Conservation (phyloP, 2,888 invertebrate genomes). For the Caenorhabditis japonica region DNA sequence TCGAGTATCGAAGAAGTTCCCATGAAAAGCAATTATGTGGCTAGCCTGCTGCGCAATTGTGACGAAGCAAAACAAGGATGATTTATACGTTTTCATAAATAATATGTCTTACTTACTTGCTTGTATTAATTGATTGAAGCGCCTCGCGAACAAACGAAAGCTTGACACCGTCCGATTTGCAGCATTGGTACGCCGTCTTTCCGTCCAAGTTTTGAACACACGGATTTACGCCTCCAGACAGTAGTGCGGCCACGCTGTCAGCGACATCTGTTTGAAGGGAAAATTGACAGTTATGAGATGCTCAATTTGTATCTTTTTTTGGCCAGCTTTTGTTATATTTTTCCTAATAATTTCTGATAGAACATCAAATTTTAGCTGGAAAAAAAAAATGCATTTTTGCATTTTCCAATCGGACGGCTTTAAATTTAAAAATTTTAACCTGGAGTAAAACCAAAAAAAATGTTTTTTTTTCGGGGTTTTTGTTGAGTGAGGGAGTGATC, state of each 20-base stretch:
- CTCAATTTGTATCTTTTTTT: too few species aligned
- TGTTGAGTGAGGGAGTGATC: too few species aligned
- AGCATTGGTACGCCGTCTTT: conserved; percentile 80
- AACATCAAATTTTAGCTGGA: too few species aligned
- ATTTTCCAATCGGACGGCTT: too few species aligned
- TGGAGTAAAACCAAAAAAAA: too few species aligned
- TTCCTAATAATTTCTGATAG: too few species aligned
- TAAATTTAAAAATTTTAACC: too few species aligned
- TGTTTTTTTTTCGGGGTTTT: too few species aligned
- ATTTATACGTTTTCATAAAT: conserved; percentile 37
- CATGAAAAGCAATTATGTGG: conserved; percentile 26
- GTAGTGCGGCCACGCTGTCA: conserved; percentile 81
- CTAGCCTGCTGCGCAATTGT: conserved; percentile 5
- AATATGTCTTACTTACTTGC: conserved; percentile 79
- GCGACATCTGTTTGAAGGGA: conserved; percentile 68
- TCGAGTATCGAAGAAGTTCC: conserved; percentile 37
- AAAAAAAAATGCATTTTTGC: too few species aligned
- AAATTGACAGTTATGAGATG: too few species aligned
- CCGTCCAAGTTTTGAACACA: conserved; percentile 81
- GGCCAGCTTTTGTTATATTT: too few species aligned
- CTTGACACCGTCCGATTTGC: conserved; percentile 78
- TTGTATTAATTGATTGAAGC: conserved; percentile 82
- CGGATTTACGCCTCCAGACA: conserved; percentile 82
- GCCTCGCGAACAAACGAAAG: conserved; percentile 82
- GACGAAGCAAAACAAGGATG: conserved; percentile 22